Conservation (phyloP, 1,140 invertebrate species). For the Heliconius eleuchia region DNA sequence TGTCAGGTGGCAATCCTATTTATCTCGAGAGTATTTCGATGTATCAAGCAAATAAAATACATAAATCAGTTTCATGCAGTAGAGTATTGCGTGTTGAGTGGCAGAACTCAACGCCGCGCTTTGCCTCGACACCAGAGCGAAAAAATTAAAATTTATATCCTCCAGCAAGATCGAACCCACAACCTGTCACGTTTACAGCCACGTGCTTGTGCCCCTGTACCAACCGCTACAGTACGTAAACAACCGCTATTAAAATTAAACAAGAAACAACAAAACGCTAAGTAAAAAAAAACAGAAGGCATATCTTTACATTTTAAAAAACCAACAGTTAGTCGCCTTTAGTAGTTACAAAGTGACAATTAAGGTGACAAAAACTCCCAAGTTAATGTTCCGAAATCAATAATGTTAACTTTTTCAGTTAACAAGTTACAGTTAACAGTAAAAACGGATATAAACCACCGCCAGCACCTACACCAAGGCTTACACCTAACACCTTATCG, state of each 20-base stretch:
- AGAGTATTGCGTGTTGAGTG: too few relatives aligned
- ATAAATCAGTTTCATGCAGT: too few relatives aligned
- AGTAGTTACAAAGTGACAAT: not conserved
- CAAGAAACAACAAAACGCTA: not conserved
- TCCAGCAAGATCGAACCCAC: too few relatives aligned
- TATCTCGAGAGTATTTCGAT: too few relatives aligned
- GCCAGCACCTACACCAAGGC: constrained; percentile 48
- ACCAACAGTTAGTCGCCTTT: not conserved
- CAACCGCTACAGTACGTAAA: not conserved
- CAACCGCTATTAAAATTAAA: not conserved
- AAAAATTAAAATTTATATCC: too few relatives aligned
- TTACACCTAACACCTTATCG: constrained; percentile 57
- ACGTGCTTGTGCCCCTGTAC: too few relatives aligned
- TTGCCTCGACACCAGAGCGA: too few relatives aligned
- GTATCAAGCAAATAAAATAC: too few relatives aligned
- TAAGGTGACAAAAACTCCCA: not conserved
- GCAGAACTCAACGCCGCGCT: too few relatives aligned
- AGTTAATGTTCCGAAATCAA: not conserved
- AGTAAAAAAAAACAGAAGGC: not conserved
- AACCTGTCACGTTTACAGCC: too few relatives aligned
- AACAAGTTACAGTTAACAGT: not conserved
- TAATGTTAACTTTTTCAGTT: not conserved
- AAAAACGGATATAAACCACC: constrained; percentile 54
- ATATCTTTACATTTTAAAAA: not conserved
- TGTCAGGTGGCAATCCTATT: too few relatives aligned